Percentiles rank a stretch among this genome's conserved stretches.
These are phyloP conservation scores for Dysmachus trigonus DNA, from an alignment of 2,888 invertebrate species.

Conservation along the genomic window DNA sequence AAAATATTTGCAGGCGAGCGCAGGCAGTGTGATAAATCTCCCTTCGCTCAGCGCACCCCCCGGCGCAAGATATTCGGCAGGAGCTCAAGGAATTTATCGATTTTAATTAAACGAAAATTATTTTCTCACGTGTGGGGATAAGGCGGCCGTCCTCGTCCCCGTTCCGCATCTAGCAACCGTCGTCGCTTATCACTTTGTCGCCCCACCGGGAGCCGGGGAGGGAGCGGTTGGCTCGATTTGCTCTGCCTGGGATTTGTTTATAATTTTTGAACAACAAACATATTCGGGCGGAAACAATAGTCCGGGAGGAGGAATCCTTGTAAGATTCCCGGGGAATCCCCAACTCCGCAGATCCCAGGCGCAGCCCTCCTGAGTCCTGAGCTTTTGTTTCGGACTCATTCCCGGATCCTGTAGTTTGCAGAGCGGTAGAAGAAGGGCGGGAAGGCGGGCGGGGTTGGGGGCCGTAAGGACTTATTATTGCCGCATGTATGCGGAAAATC, in stretches of 20 bases:
- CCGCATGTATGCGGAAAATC: slow-evolving; percentile 55
- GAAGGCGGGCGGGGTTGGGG: not conserved
- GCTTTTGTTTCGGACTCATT: slow-evolving; percentile 1
- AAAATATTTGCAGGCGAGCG: slow-evolving; percentile 46
- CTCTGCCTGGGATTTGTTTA: slow-evolving; percentile 1
- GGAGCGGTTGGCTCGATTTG: not conserved
- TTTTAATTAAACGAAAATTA: slow-evolving; percentile 48
- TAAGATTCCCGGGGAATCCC: not conserved
- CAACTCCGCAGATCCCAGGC: not conserved
- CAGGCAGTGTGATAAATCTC: slow-evolving; percentile 46
- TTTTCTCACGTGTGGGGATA: slow-evolving; percentile 36
- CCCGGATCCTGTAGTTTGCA: not conserved
- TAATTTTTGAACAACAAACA: slow-evolving; percentile 26
- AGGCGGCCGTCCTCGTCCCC: not conserved
- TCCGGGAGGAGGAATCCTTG: not conserved
- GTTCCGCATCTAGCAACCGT: not conserved
- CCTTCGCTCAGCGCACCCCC: slow-evolving; percentile 42
- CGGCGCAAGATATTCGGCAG: slow-evolving; percentile 39
- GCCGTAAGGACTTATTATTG: slow-evolving; percentile 31
- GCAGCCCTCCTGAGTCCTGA: not conserved
- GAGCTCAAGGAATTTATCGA: slow-evolving; percentile 49
- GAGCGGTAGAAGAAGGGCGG: not conserved
- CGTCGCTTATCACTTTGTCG: not conserved
- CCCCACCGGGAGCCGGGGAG: not conserved
- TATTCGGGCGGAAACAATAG: slow-evolving; percentile 34